Evolutionary conservation across 2,113 vertebrate genomes (phyloP).

Genomic region (Apodemus sylvaticus): DNA sequence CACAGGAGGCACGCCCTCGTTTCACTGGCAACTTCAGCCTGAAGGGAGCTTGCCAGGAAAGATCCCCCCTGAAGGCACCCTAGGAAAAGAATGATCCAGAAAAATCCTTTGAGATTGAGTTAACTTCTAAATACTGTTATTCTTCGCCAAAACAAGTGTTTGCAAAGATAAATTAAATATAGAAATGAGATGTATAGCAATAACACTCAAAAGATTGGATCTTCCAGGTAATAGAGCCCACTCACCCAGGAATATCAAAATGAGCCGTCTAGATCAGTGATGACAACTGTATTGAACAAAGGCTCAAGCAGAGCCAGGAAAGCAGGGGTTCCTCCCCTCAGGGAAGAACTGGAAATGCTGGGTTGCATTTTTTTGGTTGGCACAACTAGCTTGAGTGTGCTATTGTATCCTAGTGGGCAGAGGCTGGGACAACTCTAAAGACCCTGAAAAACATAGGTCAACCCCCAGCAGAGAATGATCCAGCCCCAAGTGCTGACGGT

Average conservation of each 20-base stretch:
- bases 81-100: neutral
- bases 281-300: neutral
- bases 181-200: neutral
- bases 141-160: constrained; percentile 18
- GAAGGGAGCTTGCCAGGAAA: neutral
- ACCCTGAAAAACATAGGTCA: neutral
- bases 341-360: neutral
- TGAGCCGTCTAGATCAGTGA: accelerated
- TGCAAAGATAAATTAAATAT: constrained; percentile 33
- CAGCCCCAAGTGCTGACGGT: neutral
- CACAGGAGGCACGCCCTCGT: neutral
- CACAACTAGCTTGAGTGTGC: neutral
- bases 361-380: neutral
- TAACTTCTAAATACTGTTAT: constrained; percentile 22
- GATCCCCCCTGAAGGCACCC: neutral
- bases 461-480: neutral
- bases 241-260: neutral
- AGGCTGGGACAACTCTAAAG: neutral
- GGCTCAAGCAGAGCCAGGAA: neutral
- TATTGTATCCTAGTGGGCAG: neutral
- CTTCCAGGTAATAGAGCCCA: accelerated
- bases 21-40: neutral
- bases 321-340: neutral
- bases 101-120: neutral
- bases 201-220: neutral